A percentile compares a stretch with the other conserved stretches of the same genome.
phyloP scores from a whole-genome alignment of 2,113 vertebrate genomes.

The Anguilla japonica region DNA sequence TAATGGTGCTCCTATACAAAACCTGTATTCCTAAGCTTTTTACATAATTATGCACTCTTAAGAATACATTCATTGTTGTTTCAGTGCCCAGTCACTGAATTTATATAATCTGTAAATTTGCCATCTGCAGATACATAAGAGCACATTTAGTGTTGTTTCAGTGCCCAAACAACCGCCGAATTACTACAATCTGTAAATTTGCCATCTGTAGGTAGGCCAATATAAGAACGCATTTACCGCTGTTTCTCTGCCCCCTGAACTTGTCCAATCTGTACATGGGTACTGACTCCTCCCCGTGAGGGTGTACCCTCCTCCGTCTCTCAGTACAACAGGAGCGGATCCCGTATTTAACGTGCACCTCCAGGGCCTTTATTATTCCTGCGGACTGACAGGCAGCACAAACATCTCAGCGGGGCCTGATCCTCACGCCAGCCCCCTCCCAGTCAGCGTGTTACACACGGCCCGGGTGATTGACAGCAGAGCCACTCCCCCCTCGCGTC shows the following conservation, averaged over 20 bases:
- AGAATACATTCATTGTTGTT: not conserved
- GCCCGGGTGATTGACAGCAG: slow-evolving; percentile 34
- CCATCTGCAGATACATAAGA: no score
- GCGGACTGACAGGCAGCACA: slow-evolving; percentile 21
- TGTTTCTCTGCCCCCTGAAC: no score
- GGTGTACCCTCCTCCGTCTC: not conserved
- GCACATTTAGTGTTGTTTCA: not conserved
- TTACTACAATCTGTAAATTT: no score
- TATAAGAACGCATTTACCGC: no score
- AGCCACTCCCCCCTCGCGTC: not conserved
- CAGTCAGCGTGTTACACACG: slow-evolving; percentile 32
- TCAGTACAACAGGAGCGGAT: not conserved
- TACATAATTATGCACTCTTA: no score
- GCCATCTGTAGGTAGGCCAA: no score
- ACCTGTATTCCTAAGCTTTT: no score
- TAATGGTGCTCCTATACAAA: not conserved
- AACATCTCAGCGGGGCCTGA: slow-evolving; percentile 17
- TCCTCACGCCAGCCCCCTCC: slow-evolving; percentile 26
- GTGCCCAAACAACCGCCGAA: not conserved
- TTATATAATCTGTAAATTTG: not conserved
- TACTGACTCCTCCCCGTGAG: not conserved
- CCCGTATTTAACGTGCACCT: not conserved
- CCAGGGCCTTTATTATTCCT: slow-evolving; percentile 21
- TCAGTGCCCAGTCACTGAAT: not conserved
- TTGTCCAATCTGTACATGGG: no score